These are phyloP conservation scores for Rhinogobius similis DNA, from an alignment of 2,113 vertebrate species.

Conservation along the genomic window DNA sequence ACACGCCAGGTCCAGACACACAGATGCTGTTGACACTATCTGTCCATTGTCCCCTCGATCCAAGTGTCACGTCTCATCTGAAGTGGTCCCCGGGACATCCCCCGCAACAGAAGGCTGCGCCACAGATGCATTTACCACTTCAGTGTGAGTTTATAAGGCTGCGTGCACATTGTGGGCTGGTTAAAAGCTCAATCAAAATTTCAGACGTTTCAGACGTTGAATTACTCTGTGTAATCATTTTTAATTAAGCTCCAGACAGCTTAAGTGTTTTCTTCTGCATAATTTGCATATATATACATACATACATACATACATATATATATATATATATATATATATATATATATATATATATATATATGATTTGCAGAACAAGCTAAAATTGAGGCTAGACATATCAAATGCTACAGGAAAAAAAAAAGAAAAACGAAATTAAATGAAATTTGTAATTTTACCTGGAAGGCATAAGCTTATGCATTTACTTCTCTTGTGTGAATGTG, in stretches of 20 bases:
- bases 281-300: too few species aligned
- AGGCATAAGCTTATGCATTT: slow-evolving; percentile 36
- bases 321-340: too few species aligned
- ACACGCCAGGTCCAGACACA: slow-evolving; percentile 64
- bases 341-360: too few species aligned
- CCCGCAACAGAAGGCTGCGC: slow-evolving; percentile 36
- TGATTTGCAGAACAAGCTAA: too few species aligned
- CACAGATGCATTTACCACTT: slow-evolving; percentile 9
- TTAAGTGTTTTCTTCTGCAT: background rate
- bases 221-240: background rate
- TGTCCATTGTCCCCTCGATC: slow-evolving; percentile 70
- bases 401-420: too few species aligned
- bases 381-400: too few species aligned
- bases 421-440: too few species aligned
- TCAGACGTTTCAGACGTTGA: background rate
- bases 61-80: slow-evolving; percentile 65
- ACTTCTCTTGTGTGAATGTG: background rate
- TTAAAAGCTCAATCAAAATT: background rate
- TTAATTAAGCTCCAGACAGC: background rate
- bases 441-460: slow-evolving; percentile 1
- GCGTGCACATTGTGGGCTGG: background rate
- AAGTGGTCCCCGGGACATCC: slow-evolving; percentile 44
- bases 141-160: background rate
- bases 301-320: too few species aligned
- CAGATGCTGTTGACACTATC: slow-evolving; percentile 69